Conservation (phyloP, 1,140 invertebrate species). For the Eumaeus atala region DNA sequence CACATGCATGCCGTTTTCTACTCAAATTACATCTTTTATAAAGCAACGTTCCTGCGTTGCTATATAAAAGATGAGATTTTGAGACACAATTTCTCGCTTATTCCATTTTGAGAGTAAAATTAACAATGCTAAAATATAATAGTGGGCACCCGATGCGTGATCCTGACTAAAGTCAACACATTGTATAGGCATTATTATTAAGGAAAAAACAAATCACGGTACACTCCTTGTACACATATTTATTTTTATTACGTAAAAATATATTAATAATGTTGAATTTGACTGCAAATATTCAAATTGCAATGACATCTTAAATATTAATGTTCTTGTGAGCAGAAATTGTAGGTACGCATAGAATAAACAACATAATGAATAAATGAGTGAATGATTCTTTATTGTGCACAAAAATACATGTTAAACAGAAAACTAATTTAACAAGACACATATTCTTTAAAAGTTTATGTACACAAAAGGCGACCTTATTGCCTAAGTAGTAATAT, state of each 20-base stretch:
- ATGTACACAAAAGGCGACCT: too few species aligned
- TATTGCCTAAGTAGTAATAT: too few species aligned
- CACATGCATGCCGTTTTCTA: too few species aligned
- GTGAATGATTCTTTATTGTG: too few species aligned
- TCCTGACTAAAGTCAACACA: not conserved
- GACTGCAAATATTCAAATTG: not conserved
- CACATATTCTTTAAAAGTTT: too few species aligned
- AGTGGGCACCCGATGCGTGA: not conserved
- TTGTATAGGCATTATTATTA: not conserved
- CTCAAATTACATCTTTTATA: too few species aligned
- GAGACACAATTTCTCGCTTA: too few species aligned
- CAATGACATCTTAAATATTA: not conserved
- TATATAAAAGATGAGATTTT: too few species aligned
- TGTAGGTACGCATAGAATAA: not conserved
- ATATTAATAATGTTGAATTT: not conserved
- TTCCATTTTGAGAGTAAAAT: not conserved
- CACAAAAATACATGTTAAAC: too few species aligned
- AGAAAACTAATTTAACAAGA: too few species aligned
- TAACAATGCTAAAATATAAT: too few species aligned
- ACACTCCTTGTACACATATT: not conserved
- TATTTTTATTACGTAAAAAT: not conserved
- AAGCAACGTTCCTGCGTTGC: too few species aligned
- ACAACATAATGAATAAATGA: not conserved
- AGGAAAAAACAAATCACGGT: not conserved
- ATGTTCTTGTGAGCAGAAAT: not conserved